Percentiles rank a stretch among this genome's conserved stretches.
Evolutionary conservation across 1,140 invertebrate species (phyloP).

Genomic region (Aricia agestis): DNA sequence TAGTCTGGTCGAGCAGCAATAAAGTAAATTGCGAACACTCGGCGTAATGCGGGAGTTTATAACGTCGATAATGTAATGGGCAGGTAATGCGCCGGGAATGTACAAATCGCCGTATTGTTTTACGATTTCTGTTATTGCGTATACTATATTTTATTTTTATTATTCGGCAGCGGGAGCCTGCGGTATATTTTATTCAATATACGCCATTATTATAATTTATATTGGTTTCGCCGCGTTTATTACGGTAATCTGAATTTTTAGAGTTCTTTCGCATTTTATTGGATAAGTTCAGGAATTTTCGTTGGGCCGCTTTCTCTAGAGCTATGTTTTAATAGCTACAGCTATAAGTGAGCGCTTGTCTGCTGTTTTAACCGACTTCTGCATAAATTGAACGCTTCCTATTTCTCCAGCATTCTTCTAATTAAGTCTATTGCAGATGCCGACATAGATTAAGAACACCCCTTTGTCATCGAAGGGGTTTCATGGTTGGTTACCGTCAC

Average conservation of each 20-base stretch:
- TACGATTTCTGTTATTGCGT: slow-evolving; percentile 39
- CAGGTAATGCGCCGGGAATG: slow-evolving; percentile 65
- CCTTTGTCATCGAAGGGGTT: no score
- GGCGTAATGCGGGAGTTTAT: slow-evolving; percentile 61
- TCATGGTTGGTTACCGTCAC: no score
- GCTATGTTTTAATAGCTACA: no score
- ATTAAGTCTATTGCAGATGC: no score
- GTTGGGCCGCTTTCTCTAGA: neutral
- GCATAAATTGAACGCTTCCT: no score
- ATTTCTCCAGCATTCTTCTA: no score
- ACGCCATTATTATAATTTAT: slow-evolving; percentile 15
- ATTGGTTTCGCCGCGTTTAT: neutral
- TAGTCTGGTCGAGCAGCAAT: slow-evolving; percentile 53
- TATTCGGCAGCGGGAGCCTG: neutral
- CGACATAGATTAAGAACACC: no score
- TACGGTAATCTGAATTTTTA: neutral
- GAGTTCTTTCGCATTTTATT: slow-evolving; percentile 1
- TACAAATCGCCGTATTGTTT: slow-evolving; percentile 62
- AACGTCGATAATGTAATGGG: slow-evolving; percentile 66
- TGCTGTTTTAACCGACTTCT: no score
- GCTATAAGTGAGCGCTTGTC: no score
- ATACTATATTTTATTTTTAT: slow-evolving; percentile 28
- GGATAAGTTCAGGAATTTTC: neutral
- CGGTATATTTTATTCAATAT: slow-evolving; percentile 6
- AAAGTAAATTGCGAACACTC: slow-evolving; percentile 70